Evolutionary conservation across 2,888 invertebrate species (phyloP).

Genomic region (Pegoplata infirma): DNA sequence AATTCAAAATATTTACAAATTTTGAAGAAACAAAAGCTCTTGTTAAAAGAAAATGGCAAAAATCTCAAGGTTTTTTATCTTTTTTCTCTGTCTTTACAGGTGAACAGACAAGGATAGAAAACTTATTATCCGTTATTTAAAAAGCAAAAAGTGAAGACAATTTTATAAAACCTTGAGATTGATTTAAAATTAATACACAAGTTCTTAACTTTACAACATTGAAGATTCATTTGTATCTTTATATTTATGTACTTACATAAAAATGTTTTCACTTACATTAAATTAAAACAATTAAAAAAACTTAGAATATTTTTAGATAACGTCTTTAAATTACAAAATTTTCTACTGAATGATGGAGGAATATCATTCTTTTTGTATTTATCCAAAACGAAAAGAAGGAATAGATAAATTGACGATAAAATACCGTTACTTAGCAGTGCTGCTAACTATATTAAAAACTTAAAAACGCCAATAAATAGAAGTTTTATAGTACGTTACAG

Average conservation of each 20-base stretch:
- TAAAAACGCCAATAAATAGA: not conserved
- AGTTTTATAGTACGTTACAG: too few species aligned
- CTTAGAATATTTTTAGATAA: conserved; percentile 24
- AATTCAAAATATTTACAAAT: conserved; percentile 27
- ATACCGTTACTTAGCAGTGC: conserved; percentile 48
- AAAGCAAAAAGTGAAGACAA: not conserved
- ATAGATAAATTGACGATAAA: conserved; percentile 7
- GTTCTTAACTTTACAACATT: not conserved
- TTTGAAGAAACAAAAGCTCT: not conserved
- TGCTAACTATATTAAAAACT: conserved; percentile 16
- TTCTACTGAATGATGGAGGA: conserved; percentile 44
- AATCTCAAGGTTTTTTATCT: conserved; percentile 41
- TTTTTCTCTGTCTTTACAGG: not conserved
- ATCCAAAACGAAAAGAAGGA: conserved; percentile 23
- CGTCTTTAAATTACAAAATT: conserved; percentile 49
- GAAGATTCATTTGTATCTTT: not conserved
- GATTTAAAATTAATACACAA: not conserved
- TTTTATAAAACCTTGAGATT: not conserved
- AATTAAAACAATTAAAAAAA: conserved; percentile 56
- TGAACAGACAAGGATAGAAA: not conserved
- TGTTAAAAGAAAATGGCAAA: conserved; percentile 20
- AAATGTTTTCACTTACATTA: conserved; percentile 57
- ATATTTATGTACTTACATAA: too few species aligned
- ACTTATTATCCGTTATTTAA: conserved; percentile 37
- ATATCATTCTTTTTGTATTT: conserved; percentile 1